Conservation (phyloP, 2,797 vertebrate genomes). For the Onychomys arenicola region DNA sequence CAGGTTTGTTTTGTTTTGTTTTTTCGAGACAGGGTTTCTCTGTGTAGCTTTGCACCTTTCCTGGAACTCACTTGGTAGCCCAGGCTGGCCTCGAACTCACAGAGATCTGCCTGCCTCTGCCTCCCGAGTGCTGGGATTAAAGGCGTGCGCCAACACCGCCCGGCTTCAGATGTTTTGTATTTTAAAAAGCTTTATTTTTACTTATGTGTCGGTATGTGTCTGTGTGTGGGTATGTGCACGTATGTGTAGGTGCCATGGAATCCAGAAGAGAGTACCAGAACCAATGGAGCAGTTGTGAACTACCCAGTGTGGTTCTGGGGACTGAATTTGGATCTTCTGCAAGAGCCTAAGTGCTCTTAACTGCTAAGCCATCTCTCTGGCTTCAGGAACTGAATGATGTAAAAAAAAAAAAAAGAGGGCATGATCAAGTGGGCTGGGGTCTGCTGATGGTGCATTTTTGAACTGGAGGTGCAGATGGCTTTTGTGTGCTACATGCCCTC, state of each 20-base stretch:
- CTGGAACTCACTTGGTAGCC: too few relatives aligned
- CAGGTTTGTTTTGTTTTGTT: too few relatives aligned
- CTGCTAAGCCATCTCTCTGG: background rate
- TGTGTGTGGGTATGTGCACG: background rate
- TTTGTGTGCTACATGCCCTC: background rate
- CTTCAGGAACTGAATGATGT: background rate
- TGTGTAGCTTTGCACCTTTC: too few relatives aligned
- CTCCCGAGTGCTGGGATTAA: too few relatives aligned
- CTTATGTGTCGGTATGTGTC: background rate
- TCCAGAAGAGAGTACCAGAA: background rate
- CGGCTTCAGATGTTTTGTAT: conserved; percentile 32
- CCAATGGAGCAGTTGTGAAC: background rate
- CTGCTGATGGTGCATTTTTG: background rate
- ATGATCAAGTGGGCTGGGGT: background rate
- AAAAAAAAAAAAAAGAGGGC: background rate
- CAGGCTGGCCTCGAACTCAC: too few relatives aligned
- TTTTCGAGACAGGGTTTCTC: too few relatives aligned
- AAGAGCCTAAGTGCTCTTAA: background rate
- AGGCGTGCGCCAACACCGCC: too few relatives aligned
- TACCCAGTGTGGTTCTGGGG: background rate
- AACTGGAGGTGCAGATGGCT: background rate
- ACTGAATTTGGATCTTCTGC: background rate
- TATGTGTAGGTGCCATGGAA: background rate
- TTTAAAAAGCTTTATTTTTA: background rate
- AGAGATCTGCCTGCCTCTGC: too few relatives aligned